These are phyloP conservation scores for Tapirus indicus DNA, from an alignment of 2,797 vertebrate genomes.

Conservation along the genomic window DNA sequence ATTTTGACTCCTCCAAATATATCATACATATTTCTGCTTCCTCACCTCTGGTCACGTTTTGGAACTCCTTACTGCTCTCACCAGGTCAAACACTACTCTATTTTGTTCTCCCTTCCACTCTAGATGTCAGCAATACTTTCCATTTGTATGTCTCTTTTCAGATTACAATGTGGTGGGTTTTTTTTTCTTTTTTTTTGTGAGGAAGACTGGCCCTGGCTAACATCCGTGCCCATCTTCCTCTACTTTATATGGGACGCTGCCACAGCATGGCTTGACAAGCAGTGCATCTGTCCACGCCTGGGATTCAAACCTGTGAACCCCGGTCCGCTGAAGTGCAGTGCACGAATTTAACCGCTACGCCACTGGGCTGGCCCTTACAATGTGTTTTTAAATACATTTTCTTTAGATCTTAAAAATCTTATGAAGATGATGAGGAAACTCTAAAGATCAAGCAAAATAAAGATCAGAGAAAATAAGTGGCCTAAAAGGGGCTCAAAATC, in stretches of 20 bases:
- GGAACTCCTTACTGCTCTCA: not conserved
- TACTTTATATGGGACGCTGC: too few species aligned
- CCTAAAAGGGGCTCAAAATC: not conserved
- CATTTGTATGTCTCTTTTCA: not conserved
- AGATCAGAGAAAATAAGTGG: constrained; percentile 28
- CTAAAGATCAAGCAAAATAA: not conserved
- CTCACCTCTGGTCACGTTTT: not conserved
- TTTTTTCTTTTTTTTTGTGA: too few species aligned
- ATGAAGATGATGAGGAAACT: not conserved
- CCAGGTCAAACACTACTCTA: constrained; percentile 17
- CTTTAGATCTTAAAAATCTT: constrained; percentile 24
- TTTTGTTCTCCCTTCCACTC: not conserved
- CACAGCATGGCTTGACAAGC: too few species aligned
- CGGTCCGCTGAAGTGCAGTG: too few species aligned
- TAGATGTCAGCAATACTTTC: not conserved
- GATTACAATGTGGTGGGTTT: not conserved
- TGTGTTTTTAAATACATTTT: constrained; percentile 37
- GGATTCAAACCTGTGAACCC: too few species aligned
- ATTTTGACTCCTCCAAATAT: not conserved
- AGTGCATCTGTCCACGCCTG: too few species aligned
- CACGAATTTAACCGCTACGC: too few species aligned
- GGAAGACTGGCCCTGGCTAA: too few species aligned
- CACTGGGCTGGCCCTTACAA: not conserved
- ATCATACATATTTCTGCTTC: not conserved
- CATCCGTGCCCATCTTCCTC: too few species aligned